phyloP scores from a whole-genome alignment of 2,888 invertebrate genomes.

The Acronicta aceris region DNA sequence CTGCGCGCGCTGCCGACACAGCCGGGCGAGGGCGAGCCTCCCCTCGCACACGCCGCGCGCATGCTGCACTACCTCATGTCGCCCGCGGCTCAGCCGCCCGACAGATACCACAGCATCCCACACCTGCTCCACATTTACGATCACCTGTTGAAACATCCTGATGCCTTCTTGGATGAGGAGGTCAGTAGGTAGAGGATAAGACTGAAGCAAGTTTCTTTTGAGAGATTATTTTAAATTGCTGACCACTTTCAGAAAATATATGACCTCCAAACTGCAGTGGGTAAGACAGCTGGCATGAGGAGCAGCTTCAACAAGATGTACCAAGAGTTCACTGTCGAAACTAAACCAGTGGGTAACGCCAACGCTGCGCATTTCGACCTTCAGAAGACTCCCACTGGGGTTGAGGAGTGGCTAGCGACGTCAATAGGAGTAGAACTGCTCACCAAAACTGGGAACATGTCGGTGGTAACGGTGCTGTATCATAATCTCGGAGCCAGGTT shows the following conservation, averaged over 20 bases:
- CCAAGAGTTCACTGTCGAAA: constrained; percentile 75
- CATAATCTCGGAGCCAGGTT: constrained; percentile 90
- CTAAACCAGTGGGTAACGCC: constrained; percentile 72
- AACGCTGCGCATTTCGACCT: constrained; percentile 78
- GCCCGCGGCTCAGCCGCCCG: constrained; percentile 73
- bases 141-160: constrained; percentile 81
- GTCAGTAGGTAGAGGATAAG: constrained; percentile 80
- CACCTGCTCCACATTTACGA: constrained; percentile 90
- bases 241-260: constrained; percentile 78
- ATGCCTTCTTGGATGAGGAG: constrained; percentile 92
- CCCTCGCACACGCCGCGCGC: constrained; percentile 88
- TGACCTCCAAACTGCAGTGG: constrained; percentile 80
- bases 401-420: constrained; percentile 77
- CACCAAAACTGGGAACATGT: constrained; percentile 70
- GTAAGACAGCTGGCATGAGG: constrained; percentile 76
- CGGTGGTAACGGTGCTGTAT: constrained; percentile 89
- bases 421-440: constrained; percentile 80
- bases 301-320: constrained; percentile 68
- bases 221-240: background rate
- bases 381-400: constrained; percentile 54
- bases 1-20: constrained; percentile 85
- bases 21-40: constrained; percentile 91
- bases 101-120: constrained; percentile 89
- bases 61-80: constrained; percentile 88
- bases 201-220: too few relatives aligned